Evolutionary conservation across 2,113 vertebrate genomes (phyloP).

Genomic region (Mirza zaza): DNA sequence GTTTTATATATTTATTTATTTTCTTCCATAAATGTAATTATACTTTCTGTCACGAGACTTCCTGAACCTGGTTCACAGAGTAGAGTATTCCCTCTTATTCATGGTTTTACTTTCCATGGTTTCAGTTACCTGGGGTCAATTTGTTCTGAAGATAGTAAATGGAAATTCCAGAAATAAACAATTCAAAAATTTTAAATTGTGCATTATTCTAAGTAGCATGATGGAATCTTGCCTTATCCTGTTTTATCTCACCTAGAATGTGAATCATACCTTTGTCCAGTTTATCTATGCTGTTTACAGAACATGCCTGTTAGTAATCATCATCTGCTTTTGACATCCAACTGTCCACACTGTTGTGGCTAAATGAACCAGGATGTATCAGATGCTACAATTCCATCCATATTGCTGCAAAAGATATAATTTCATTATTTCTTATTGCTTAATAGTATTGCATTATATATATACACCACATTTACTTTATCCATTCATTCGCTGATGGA

Average conservation of each 20-base stretch:
- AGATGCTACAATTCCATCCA: no score
- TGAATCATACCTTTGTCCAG: not conserved
- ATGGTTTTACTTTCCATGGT: not conserved
- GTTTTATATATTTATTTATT: not conserved
- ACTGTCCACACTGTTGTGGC: not conserved
- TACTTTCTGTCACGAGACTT: not conserved
- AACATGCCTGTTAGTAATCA: fast-evolving
- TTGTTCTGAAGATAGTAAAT: not conserved
- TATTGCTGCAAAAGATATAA: no score
- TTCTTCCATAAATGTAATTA: not conserved
- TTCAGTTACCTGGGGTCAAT: not conserved
- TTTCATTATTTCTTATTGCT: no score
- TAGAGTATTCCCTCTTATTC: not conserved
- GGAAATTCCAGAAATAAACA: not conserved
- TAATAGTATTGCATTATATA: no score
- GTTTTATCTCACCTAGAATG: not conserved
- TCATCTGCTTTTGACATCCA: not conserved
- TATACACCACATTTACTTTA: no score
- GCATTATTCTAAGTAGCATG: not conserved
- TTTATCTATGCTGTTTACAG: not conserved
- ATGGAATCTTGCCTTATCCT: not conserved
- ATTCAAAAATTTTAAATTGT: not conserved
- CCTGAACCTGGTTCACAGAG: no score
- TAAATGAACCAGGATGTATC: not conserved
- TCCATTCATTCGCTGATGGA: no score